phyloP scores from a whole-genome alignment of 1,140 invertebrate species.

The Spodoptera frugiperda region DNA sequence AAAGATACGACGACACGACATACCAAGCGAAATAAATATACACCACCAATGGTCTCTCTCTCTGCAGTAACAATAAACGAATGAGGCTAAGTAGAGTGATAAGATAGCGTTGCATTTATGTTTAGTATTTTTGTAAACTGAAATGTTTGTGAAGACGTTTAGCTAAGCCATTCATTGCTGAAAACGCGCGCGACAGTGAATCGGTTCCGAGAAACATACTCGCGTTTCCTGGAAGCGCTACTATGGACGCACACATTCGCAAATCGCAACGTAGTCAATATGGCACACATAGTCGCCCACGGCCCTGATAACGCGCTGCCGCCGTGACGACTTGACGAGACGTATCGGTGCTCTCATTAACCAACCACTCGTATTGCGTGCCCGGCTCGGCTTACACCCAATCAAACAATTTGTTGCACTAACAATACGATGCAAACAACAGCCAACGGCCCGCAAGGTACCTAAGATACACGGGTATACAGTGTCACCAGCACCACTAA shows the following conservation, averaged over 20 bases:
- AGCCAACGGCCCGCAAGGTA: neutral
- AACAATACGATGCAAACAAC: constrained; percentile 47
- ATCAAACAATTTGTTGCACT: constrained; percentile 77
- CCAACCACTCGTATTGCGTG: constrained; percentile 75
- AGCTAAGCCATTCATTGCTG: constrained; percentile 77
- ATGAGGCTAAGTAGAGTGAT: constrained; percentile 25
- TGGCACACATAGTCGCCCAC: constrained; percentile 72
- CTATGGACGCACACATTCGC: constrained; percentile 74
- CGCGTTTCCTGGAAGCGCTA: constrained; percentile 83
- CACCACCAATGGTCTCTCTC: neutral
- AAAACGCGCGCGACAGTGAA: constrained; percentile 81
- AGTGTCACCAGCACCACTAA: constrained; percentile 3
- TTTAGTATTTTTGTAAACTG: constrained; percentile 11
- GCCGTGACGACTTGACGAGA: constrained; percentile 71
- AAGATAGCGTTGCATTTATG: constrained; percentile 38
- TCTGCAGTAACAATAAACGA: constrained; percentile 1
- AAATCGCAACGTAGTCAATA: constrained; percentile 53
- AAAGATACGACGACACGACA: too few species aligned
- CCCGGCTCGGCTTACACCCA: constrained; percentile 78
- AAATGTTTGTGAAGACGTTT: constrained; percentile 56
- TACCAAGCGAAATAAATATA: neutral
- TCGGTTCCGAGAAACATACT: constrained; percentile 80
- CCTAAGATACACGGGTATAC: neutral
- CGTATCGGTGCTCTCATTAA: constrained; percentile 81
- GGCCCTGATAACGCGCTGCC: constrained; percentile 79